Evolutionary conservation across 2,888 invertebrate species (phyloP), one percentile per base, ranked within the genome.

Genomic region (Leuctra nigra): DNA sequence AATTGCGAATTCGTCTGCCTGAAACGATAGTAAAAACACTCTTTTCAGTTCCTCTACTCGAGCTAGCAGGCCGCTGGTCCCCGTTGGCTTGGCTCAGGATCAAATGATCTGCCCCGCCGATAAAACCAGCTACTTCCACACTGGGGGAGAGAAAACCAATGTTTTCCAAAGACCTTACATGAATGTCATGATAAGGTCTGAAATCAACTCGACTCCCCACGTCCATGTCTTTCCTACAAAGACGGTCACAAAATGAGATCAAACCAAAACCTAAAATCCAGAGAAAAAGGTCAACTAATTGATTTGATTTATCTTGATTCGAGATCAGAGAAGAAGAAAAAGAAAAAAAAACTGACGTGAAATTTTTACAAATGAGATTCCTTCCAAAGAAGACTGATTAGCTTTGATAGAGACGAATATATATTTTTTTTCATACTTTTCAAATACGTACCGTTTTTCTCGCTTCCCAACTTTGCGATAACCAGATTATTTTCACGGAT

Each of bases 1-100:
- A 47, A 38, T 59, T 57, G 23, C 59, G 54, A 18, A 59, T 25
- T 44, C 59, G 54, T 22, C 59, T 56, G 16, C 59, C 59, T 59
- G 52, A 57, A 59, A 38, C 9, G 44, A 53, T 2, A 55, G 22
- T 22, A 57, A 46, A 29, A 50, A 50, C 50, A 50, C 35, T 18
- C 33, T 29, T 35, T 50, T 50, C n/a, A 50, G 50, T 35, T 35
- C 6, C 20, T 16, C 35, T 35, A 47, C 13, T 18, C 50, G 48
- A 14, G n/a, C n/a, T n/a, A n/a, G n/a, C n/a, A 50, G 33, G 33
- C 4, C 29, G 29, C n/a, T n/a, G 29, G 7, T 23, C 23, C 35
- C 50, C n/a, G 50, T 35, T 22, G 50, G 33, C 16, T 50, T 50
- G 50, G 50, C 50, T 50, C 13, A 18, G 50, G 50, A 50, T 50